These are phyloP conservation scores for Anniella stebbinsi DNA, from an alignment of 2,797 vertebrate genomes.

Conservation along the genomic window DNA sequence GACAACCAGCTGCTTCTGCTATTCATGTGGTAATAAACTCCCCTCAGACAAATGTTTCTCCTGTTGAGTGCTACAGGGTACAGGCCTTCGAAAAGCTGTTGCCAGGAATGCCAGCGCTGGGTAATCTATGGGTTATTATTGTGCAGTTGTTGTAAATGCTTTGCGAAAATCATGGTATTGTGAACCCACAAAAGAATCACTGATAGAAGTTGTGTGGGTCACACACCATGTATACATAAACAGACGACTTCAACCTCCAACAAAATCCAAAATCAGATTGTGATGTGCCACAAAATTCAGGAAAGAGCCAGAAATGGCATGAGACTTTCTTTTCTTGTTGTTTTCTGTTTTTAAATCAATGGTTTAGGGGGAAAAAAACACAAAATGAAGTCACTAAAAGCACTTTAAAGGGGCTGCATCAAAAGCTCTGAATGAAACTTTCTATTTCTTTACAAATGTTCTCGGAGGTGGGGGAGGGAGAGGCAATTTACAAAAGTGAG, in stretches of 20 bases:
- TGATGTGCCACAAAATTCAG: background rate
- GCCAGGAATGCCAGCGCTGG: background rate
- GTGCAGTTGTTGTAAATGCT: background rate
- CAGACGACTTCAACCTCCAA: background rate
- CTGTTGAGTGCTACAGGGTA: background rate
- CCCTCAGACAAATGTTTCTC: background rate
- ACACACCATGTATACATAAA: background rate
- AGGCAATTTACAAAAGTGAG: background rate
- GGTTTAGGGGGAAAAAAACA: background rate
- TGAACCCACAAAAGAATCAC: background rate
- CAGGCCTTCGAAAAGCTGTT: background rate
- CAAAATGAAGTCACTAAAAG: background rate
- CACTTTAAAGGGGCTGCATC: background rate
- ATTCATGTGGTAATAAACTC: background rate
- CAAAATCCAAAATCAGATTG: background rate
- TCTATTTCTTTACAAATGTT: background rate
- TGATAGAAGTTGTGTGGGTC: background rate
- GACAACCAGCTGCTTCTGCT: background rate
- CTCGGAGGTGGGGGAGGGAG: background rate
- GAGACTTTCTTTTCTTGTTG: background rate
- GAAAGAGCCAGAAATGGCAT: background rate
- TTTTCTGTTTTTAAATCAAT: background rate
- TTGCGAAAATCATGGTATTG: background rate
- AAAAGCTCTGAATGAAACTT: background rate
- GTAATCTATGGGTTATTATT: background rate